Evolutionary conservation across 2,113 vertebrate species (phyloP), one percentile per base, ranked within the genome.

Genomic region (Acanthisitta chloris): DNA sequence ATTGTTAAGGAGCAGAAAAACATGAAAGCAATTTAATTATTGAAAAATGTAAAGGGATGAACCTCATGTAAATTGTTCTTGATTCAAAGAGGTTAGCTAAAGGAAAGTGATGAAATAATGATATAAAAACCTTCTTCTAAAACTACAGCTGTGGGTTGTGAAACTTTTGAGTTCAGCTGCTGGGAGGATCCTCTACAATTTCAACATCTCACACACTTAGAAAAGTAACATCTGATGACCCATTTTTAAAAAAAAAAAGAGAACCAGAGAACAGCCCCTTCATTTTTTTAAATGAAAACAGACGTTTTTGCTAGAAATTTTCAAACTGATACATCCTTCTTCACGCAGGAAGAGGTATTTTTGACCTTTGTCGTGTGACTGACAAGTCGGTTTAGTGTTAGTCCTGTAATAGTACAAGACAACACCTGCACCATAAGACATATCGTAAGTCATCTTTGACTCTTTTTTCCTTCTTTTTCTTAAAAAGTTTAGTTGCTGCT

Each of bases 221-320:
- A 93, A 93, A 80, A 92, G 51, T 43, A 90, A 90, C 94, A 88
- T 93, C 92, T 94, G 91, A 92, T 42, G n/a, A 74, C 31, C 81
- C 55, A 86, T 97, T 96, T 97, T 90, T 96, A 96, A 94, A 94
- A 96, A 97, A 96, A 97, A 94, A 96, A 90, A 55, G 88, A 83
- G 88, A 90, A 90, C 40, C 40, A 76, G 90, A 96, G 86, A 95
- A 92, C 51, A 26, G 40, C 23, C 90, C 57, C 82, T 82, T 85
- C 57, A 21, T 52, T 69, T 78, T 89, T 87, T 57, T 1, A 21
- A 83, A 70, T 43, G 38, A 83, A 48, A 93, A 80, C 76, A 90
- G 29, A 40, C 70, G 76, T 90, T 78, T 86, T 94, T 88, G 92
- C 76, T 92, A 51, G 34, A 92, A 62, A 43, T 78, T 86, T 94